These are phyloP conservation scores for Ornithorhynchus anatinus DNA, from an alignment of 2,113 vertebrate species.

Conservation along the genomic window DNA sequence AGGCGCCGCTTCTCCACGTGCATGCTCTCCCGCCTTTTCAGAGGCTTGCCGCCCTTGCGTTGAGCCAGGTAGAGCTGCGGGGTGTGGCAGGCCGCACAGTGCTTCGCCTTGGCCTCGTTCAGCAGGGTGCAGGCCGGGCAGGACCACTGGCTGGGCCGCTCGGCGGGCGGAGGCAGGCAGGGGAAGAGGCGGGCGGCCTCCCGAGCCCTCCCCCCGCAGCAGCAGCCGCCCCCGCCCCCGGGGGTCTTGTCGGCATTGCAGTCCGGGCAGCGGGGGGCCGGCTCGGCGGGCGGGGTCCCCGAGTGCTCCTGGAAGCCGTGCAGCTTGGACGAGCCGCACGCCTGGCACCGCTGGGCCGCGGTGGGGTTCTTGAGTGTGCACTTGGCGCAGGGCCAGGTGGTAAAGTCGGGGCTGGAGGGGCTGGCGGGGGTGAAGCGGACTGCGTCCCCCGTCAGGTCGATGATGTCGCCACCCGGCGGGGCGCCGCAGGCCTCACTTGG, in stretches of 20 bases:
- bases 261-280: slow-evolving; percentile 66
- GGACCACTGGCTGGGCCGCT: slow-evolving; percentile 80
- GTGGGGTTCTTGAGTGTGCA: slow-evolving; percentile 94
- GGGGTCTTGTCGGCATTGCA: slow-evolving; percentile 67
- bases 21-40: slow-evolving; percentile 92
- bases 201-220: slow-evolving; percentile 57
- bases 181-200: slow-evolving; percentile 75
- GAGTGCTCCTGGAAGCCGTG: slow-evolving; percentile 91
- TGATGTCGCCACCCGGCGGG: slow-evolving; percentile 76
- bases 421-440: slow-evolving; percentile 91
- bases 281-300: background rate
- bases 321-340: slow-evolving; percentile 91
- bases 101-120: slow-evolving; percentile 84
- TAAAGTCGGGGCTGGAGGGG: slow-evolving; percentile 94
- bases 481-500: slow-evolving; percentile 77
- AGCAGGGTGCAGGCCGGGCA: slow-evolving; percentile 94
- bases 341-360: slow-evolving; percentile 81
- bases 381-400: slow-evolving; percentile 92
- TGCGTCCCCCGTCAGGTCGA: slow-evolving; percentile 85
- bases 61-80: slow-evolving; percentile 87
- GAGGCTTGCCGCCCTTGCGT: slow-evolving; percentile 77
- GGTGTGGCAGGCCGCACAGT: slow-evolving; percentile 93
- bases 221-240: slow-evolving; percentile 51
- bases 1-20: slow-evolving; percentile 90
- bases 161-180: slow-evolving; percentile 55